These are phyloP conservation scores for Dreissena polymorpha DNA, from an alignment of 1,140 invertebrate species.

Conservation along the genomic window DNA sequence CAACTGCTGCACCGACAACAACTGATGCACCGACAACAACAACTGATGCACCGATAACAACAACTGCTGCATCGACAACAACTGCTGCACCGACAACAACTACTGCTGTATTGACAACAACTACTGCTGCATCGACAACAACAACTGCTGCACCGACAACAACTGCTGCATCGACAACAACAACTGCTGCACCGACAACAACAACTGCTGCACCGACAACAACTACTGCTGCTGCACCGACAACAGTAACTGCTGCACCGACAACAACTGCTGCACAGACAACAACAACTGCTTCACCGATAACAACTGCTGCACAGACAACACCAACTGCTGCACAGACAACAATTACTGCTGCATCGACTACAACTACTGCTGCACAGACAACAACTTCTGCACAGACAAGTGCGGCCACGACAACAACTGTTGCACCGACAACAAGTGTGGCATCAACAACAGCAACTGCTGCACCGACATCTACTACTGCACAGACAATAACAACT, in stretches of 20 bases:
- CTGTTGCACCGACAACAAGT: constrained; percentile 3
- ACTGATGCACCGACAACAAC: neutral
- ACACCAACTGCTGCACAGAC: constrained; percentile 13
- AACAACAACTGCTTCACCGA: constrained; percentile 9
- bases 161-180: neutral
- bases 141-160: constrained; percentile 8
- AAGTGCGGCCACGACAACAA: neutral
- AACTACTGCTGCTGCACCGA: neutral
- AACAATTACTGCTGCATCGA: constrained; percentile 12
- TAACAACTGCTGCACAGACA: neutral
- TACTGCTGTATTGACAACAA: neutral
- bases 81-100: neutral
- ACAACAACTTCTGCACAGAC: neutral
- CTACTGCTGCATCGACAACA: constrained; percentile 1
- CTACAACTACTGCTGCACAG: neutral
- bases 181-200: neutral
- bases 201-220: constrained; percentile 2
- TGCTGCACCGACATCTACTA: constrained; percentile 1
- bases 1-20: neutral
- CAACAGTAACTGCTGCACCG: neutral
- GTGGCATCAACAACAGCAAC: neutral
- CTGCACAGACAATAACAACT: neutral
- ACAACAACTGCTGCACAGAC: constrained; percentile 9
- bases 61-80: constrained; percentile 9
- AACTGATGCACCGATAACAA: neutral